phyloP scores from a whole-genome alignment of 2,888 invertebrate genomes.

The Cylloceria caligata region DNA sequence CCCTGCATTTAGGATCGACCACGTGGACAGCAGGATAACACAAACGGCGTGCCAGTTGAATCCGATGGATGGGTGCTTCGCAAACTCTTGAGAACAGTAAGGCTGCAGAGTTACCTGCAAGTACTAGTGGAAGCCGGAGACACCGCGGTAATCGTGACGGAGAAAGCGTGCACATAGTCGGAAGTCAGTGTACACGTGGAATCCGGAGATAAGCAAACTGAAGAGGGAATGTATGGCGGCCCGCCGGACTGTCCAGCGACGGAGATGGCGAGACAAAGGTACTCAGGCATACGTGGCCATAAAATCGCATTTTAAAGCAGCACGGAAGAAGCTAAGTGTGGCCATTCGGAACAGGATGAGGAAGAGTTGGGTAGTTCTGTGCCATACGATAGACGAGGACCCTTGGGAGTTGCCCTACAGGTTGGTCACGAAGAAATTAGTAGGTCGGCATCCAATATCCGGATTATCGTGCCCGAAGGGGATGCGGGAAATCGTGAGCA shows the following conservation, averaged over 20 bases:
- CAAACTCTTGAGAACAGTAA: conserved; percentile 23
- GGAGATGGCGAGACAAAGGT: background rate
- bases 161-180: background rate
- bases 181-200: conserved; percentile 34
- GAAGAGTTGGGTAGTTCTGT: conserved; percentile 9
- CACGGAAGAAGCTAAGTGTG: background rate
- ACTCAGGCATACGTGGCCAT: background rate
- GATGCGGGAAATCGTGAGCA: too few relatives aligned
- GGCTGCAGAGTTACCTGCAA: conserved; percentile 11
- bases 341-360: background rate
- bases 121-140: background rate
- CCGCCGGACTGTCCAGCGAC: background rate
- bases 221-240: background rate
- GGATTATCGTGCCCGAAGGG: conserved; percentile 34
- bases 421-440: too few relatives aligned
- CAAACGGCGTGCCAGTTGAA: background rate
- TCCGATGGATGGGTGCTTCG: conserved; percentile 24
- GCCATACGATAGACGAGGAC: conserved; percentile 42
- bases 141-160: conserved; percentile 3
- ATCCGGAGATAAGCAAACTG: too few relatives aligned
- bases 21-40: background rate
- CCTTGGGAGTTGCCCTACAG: conserved; percentile 48
- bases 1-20: background rate
- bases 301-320: background rate
- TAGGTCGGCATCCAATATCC: conserved; percentile 21